Base-by-base conservation (phyloP, 2,797 vertebrate genomes). In the Karalla daura region DNA sequence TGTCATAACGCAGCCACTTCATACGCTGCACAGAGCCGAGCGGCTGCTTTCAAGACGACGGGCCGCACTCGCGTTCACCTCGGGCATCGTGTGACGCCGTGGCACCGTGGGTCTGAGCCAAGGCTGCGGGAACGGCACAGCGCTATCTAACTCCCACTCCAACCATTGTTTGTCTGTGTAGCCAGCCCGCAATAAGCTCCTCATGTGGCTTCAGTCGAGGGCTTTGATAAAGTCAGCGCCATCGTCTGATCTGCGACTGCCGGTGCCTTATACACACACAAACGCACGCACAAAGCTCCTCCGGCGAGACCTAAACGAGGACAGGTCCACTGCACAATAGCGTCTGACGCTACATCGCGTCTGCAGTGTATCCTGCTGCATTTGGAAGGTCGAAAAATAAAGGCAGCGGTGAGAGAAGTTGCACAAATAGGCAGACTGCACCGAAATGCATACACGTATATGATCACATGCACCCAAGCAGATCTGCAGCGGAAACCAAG, bases 81-180 rank as follows among this genome's bases (percentile, higher is more conserved):
- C 18, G 14, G 54, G 63, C 43, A 68, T 70, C 61, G 85, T 76
- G 71, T 86, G 83, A 87, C 74, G 61, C 47, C 2, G 11, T 78
- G 76, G 66, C 64, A 64, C 68, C 80, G 40, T 74, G 71, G 70
- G 74, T 84, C 84, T 33, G 45, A 81, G 70, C 77, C 81, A 77
- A 81, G 66, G 78, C 68, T 88, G 87, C 6, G 78, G 83, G 75
- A 85, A 83, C 80, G 50, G 62, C 73, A 81, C 43, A 69, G 70
- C 15, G 40, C 76, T 78, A 83, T 87, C 71, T 70, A n/a, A 80
- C 89, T 91, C 88, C 84, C 77, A 88, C 89, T 84, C 80, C 80
- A 80, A 86, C 83, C 83, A 83, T 86, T 80, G 78, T 80, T 80
- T 79, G 54, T 46, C 55, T 88, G 85, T 89, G 80, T 81, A 86